Percentiles rank a stretch among this genome's conserved stretches.
These are phyloP conservation scores for Neoitamus cyanurus DNA, from an alignment of 2,888 invertebrate species.

Conservation along the genomic window DNA sequence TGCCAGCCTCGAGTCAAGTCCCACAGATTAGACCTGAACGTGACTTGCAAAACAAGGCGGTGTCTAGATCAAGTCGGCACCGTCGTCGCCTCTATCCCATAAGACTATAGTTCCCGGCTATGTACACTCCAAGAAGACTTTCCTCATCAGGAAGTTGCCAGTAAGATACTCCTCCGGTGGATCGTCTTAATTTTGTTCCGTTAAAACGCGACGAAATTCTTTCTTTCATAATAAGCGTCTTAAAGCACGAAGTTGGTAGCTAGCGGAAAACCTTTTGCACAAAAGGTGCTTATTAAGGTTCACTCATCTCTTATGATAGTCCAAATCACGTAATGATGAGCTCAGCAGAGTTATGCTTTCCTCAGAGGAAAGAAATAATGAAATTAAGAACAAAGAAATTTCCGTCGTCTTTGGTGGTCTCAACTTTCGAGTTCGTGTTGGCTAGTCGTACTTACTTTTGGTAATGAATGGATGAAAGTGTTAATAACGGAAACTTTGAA, in stretches of 20 bases:
- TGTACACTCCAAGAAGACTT: not conserved
- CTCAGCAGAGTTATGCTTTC: not conserved
- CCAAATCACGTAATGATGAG: not conserved
- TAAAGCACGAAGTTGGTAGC: not conserved
- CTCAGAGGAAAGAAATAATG: not conserved
- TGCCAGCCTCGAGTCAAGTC: not conserved
- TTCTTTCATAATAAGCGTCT: not conserved
- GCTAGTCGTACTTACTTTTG: not conserved
- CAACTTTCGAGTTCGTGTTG: not conserved
- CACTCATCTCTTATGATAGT: not conserved
- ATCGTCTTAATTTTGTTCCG: not conserved
- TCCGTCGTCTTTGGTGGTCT: not conserved
- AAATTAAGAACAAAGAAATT: not conserved
- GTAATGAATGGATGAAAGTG: not conserved
- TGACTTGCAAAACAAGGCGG: not conserved
- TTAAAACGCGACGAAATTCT: slow-evolving; percentile 1
- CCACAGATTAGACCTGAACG: not conserved
- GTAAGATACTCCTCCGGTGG: not conserved
- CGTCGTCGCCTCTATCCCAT: not conserved
- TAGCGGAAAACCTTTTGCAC: not conserved
- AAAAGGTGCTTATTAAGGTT: not conserved
- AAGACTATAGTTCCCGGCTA: not conserved
- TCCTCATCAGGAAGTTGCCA: not conserved
- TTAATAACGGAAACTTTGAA: not conserved
- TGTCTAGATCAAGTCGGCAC: not conserved